phyloP scores from a whole-genome alignment of 2,797 vertebrate species.

The Sylvia borin region DNA sequence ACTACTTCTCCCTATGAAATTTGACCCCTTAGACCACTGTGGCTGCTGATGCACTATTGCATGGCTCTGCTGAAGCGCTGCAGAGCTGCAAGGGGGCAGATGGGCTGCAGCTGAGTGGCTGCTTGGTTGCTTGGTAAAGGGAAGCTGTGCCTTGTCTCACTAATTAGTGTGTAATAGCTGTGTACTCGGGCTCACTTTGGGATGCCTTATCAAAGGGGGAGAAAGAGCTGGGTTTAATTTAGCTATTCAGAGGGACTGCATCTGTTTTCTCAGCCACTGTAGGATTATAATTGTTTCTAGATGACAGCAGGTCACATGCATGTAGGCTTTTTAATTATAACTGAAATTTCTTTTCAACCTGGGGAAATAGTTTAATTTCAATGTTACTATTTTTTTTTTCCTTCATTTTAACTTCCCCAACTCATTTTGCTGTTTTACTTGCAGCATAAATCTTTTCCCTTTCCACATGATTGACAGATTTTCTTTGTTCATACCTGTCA shows the following conservation, averaged over 20 bases:
- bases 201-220: slow-evolving; percentile 63
- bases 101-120: neutral
- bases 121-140: slow-evolving; percentile 44
- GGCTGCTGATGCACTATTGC: neutral
- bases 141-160: slow-evolving; percentile 17
- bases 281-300: slow-evolving; percentile 65
- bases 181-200: slow-evolving; percentile 23
- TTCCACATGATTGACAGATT: neutral
- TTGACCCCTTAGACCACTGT: neutral
- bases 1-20: neutral
- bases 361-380: slow-evolving; percentile 71
- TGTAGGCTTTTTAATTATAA: slow-evolving; percentile 75
- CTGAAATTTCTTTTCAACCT: slow-evolving; percentile 66
- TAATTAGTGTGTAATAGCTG: slow-evolving; percentile 70
- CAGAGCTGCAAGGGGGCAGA: neutral
- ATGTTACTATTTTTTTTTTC: slow-evolving; percentile 10
- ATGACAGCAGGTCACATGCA: slow-evolving; percentile 62
- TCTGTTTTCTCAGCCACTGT: slow-evolving; percentile 63
- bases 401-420: neutral
- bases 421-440: neutral
- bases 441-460: neutral
- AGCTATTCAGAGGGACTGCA: slow-evolving; percentile 59
- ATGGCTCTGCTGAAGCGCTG: fast-evolving
- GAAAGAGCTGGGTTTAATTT: slow-evolving; percentile 58
- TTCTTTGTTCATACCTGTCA: slow-evolving; percentile 27